Conservation (phyloP, 2,888 invertebrate species). For the Ypsolopha scabrella region DNA sequence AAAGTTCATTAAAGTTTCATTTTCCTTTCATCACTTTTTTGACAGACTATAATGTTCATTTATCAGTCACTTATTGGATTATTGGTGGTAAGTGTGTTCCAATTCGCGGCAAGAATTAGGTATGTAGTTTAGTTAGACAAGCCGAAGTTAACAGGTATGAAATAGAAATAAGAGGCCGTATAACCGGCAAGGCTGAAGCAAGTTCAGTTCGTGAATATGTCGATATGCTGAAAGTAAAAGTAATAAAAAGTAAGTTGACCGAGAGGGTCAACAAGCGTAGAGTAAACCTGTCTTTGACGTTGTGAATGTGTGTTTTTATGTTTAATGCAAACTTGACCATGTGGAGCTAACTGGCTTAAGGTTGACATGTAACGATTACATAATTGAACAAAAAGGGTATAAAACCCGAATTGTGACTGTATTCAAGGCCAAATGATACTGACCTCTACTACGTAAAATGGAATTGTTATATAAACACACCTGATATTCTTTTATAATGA, state of each 20-base stretch:
- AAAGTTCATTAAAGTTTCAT: no score
- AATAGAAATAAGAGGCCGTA: background rate
- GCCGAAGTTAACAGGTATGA: background rate
- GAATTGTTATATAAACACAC: background rate
- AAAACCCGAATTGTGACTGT: background rate
- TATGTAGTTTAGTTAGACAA: no score
- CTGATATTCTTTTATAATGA: no score
- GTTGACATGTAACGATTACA: background rate
- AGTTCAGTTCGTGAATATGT: no score
- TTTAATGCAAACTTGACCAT: background rate
- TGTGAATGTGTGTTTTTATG: background rate
- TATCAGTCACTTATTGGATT: no score
- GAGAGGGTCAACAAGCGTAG: background rate
- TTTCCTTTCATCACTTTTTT: no score
- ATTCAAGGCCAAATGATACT: background rate
- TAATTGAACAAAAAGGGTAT: background rate
- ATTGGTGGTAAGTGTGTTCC: no score
- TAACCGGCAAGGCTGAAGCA: background rate
- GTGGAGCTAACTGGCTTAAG: conserved; percentile 1
- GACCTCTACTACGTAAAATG: background rate
- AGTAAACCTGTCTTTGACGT: background rate
- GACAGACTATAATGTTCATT: no score
- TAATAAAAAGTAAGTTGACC: background rate
- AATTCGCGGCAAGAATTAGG: no score
- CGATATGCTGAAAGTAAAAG: background rate